Evolutionary conservation across 2,888 invertebrate species (phyloP).

Genomic region (Mythimna lalbum): DNA sequence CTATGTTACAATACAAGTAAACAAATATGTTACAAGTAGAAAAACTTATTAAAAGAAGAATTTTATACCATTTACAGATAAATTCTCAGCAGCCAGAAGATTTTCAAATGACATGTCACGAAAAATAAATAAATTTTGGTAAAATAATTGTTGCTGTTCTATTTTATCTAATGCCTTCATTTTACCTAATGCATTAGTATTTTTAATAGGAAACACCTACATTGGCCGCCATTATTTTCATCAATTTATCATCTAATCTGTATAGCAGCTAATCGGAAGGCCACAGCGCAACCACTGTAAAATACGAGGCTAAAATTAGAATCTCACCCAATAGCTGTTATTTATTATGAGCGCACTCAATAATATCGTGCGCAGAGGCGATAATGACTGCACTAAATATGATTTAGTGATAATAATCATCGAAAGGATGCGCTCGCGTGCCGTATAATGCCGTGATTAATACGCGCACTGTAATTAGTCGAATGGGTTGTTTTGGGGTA

Average conservation of each 20-base stretch:
- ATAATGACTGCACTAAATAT: conserved; percentile 85
- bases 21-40: too few species aligned
- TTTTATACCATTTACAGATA: not conserved
- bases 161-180: not conserved
- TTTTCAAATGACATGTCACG: too few species aligned
- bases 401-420: conserved; percentile 81
- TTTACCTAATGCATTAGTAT: not conserved
- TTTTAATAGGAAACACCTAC: not conserved
- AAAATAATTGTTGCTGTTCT: not conserved
- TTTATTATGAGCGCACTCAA: conserved; percentile 76
- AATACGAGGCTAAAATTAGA: conserved; percentile 76
- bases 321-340: conserved; percentile 74
- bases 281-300: conserved; percentile 67
- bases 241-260: conserved; percentile 66
- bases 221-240: conserved; percentile 33
- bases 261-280: conserved; percentile 62
- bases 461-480: conserved; percentile 66
- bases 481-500: conserved; percentile 35
- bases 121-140: not conserved
- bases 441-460: conserved; percentile 67
- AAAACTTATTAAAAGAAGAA: not conserved
- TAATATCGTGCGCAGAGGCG: conserved; percentile 69
- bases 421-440: conserved; percentile 70
- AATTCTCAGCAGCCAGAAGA: not conserved
- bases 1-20: too few species aligned